These are phyloP conservation scores for Melieria crassipennis DNA, from an alignment of 2,888 invertebrate genomes.

Conservation along the genomic window DNA sequence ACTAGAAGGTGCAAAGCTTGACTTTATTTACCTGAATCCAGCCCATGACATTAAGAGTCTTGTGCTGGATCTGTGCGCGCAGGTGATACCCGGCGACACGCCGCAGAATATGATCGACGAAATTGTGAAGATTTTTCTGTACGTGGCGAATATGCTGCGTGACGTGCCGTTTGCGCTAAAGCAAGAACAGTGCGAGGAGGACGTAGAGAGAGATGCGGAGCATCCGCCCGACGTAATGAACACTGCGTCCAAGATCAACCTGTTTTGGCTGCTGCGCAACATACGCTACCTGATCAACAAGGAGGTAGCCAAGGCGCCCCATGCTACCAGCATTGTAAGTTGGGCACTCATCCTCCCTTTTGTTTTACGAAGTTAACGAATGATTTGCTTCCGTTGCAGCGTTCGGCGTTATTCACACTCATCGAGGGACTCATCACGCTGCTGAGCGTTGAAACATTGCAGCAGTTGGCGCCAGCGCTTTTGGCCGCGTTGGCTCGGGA, in stretches of 20 bases:
- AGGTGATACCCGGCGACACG: constrained; percentile 74
- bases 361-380: neutral
- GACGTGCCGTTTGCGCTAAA: constrained; percentile 65
- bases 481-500: constrained; percentile 84
- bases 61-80: constrained; percentile 79
- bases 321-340: constrained; percentile 76
- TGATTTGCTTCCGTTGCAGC: constrained; percentile 67
- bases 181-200: constrained; percentile 45
- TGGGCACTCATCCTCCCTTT: neutral
- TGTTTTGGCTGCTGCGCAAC: constrained; percentile 80
- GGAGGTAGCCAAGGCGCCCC: constrained; percentile 80
- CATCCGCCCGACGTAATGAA: constrained; percentile 46
- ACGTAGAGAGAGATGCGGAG: constrained; percentile 60
- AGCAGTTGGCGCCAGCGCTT: constrained; percentile 72
- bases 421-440: constrained; percentile 78
- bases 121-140: constrained; percentile 74
- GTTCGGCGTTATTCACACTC: constrained; percentile 84
- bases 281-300: constrained; percentile 79
- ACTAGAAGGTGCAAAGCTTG: constrained; percentile 60
- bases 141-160: constrained; percentile 75
- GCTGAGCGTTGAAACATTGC: constrained; percentile 71
- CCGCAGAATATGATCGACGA: constrained; percentile 80
- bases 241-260: constrained; percentile 68
- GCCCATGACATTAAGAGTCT: constrained; percentile 73
- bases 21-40: constrained; percentile 74